phyloP scores from a whole-genome alignment of 2,113 vertebrate species.

The Lagenorhynchus albirostris region DNA sequence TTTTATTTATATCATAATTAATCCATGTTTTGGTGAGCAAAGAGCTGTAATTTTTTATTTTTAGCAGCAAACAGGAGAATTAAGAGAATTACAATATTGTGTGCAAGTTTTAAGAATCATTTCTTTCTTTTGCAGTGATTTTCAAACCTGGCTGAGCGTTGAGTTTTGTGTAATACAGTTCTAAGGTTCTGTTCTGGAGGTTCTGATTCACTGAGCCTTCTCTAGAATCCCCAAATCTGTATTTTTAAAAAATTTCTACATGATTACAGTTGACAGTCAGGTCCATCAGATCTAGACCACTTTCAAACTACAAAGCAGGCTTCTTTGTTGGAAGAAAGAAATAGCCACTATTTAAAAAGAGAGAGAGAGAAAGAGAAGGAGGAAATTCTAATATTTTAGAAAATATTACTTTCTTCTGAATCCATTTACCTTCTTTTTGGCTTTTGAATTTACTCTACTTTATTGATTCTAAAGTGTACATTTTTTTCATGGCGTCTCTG shows the following conservation, averaged over 20 bases:
- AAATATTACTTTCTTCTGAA: neutral
- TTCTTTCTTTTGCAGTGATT: neutral
- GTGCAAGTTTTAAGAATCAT: neutral
- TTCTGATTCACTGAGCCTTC: neutral
- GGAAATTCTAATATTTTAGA: neutral
- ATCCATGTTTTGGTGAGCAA: neutral
- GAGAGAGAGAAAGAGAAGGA: neutral
- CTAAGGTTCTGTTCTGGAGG: neutral
- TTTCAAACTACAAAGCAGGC: neutral
- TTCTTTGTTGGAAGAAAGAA: neutral
- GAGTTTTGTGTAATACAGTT: neutral
- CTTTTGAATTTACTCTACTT: neutral
- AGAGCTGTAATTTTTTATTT: neutral
- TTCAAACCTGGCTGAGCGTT: neutral
- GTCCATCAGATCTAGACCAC: neutral
- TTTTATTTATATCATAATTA: constrained; percentile 23
- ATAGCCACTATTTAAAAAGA: neutral
- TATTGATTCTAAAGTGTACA: neutral
- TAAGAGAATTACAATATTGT: neutral
- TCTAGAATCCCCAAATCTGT: neutral
- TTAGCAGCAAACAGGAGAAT: constrained; percentile 9
- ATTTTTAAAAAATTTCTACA: neutral
- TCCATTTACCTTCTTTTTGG: neutral
- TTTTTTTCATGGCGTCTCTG: neutral
- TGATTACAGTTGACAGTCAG: neutral